Evolutionary conservation across 2,888 invertebrate species (phyloP), one percentile per base, ranked within the genome.

Genomic region (Pollenia griseotomentosa): DNA sequence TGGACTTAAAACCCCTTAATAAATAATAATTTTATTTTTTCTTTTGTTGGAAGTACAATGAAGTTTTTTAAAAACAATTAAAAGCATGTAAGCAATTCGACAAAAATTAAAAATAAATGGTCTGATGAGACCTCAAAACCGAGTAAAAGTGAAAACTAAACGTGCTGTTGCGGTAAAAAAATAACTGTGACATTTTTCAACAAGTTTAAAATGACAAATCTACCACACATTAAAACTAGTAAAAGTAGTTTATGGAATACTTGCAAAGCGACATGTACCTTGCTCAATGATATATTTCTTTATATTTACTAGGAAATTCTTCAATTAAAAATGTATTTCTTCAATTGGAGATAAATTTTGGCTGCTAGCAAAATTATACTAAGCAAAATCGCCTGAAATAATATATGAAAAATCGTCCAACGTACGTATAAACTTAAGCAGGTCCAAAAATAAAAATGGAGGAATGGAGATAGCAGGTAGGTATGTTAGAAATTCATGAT

Each of bases 11-110:
- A 44, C 53, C 16, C 51, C 19, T 44, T 55, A 55, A 23, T 55
- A 33, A 55, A 16, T 6, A 7, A 51, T 16, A 19, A n/a, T 19
- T 33, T 5, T 7, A 9, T 33, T 1, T 48, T 59, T 40, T 23
- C 33, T n/a, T n/a, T 33, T 46, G 5, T 51, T 51, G 1, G 4
- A 9, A 19, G 12, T 40, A 8, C 0, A 40, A 55, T 16, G 40
- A 11, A 16, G 10, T 2, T 53, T 48, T 57, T 14, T 66, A 55
- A 57, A 44, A 46, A 48, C 51, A 75, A 75, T 75, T 63, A 75
- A 51, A 63, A 74, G 6, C 40, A 23, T 40, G 40, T 5, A 63
- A 40, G 61, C 51, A 74, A 40, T 40, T 61, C n/a, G 42, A 42
- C 55, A 63, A 16, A 40, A 74, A 63, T 74, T 59, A 59, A 73